Evolutionary conservation across 2,113 vertebrate species (phyloP).

Genomic region (Diadophis punctatus): DNA sequence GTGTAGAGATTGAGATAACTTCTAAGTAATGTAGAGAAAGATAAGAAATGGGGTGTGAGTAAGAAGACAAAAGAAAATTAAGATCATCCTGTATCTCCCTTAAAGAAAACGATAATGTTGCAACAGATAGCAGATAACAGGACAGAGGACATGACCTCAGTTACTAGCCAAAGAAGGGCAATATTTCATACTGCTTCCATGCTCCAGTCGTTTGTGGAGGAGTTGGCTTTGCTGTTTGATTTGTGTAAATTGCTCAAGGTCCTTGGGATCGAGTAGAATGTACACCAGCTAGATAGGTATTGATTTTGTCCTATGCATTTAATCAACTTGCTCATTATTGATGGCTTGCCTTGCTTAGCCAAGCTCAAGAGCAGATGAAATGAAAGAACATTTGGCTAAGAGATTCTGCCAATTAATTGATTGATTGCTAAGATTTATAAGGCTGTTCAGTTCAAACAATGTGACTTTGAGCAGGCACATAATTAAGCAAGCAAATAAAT

Average conservation of each 20-base stretch:
- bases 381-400: neutral
- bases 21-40: neutral
- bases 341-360: neutral
- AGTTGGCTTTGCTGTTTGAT: neutral
- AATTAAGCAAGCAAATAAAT: neutral
- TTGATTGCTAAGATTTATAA: neutral
- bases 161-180: neutral
- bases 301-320: neutral
- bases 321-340: neutral
- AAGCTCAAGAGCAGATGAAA: neutral
- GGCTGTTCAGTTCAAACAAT: neutral
- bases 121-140: neutral
- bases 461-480: neutral
- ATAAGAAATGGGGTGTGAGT: neutral
- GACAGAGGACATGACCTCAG: neutral
- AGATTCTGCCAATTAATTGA: neutral
- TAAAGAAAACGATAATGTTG: neutral
- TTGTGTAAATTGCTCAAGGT: neutral
- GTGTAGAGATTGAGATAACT: neutral
- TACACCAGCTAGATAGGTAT: neutral
- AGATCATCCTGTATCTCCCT: neutral
- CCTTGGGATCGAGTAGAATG: neutral
- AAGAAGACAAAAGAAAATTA: neutral
- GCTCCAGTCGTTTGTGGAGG: neutral
- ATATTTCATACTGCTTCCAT: neutral